Percentiles rank a stretch among this genome's conserved stretches.
phyloP scores from a whole-genome alignment of 1,140 invertebrate species.

The Zaprionus lachaisei region DNA sequence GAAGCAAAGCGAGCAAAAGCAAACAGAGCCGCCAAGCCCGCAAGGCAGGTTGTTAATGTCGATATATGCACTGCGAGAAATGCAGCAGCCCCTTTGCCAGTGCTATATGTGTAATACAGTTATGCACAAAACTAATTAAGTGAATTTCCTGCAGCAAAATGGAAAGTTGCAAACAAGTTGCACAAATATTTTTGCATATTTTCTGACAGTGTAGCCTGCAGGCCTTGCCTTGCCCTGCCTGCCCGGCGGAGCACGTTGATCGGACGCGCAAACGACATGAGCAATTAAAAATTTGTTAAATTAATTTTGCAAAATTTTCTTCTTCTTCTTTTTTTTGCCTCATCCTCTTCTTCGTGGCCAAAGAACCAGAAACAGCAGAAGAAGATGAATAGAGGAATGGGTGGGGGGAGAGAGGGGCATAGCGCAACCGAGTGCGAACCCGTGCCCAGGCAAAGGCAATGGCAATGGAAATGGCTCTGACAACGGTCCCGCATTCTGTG shows the following conservation, averaged over 20 bases:
- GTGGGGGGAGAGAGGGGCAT: neutral
- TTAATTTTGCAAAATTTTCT: slow-evolving; percentile 70
- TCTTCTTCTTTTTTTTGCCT: slow-evolving; percentile 22
- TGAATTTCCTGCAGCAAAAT: neutral
- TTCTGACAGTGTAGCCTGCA: slow-evolving; percentile 30
- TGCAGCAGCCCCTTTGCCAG: neutral
- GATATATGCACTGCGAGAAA: slow-evolving; percentile 31
- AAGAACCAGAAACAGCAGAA: slow-evolving; percentile 33
- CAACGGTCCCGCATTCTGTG: slow-evolving; percentile 70
- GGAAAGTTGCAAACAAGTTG: neutral
- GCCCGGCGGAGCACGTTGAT: slow-evolving; percentile 33
- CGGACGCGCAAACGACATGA: slow-evolving; percentile 75
- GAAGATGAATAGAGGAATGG: neutral
- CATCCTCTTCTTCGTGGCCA: neutral
- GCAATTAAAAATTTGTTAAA: slow-evolving; percentile 82
- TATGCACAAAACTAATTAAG: neutral
- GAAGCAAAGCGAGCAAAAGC: slow-evolving; percentile 18
- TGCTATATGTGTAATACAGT: neutral
- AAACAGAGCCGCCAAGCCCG: slow-evolving; percentile 37
- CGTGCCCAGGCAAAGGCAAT: neutral
- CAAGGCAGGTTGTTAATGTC: slow-evolving; percentile 34
- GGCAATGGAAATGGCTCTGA: slow-evolving; percentile 8
- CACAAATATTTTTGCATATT: neutral
- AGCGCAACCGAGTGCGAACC: neutral
- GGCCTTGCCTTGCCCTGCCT: neutral